These are phyloP conservation scores for Sturnira hondurensis DNA, from an alignment of 2,113 vertebrate genomes.

Conservation along the genomic window DNA sequence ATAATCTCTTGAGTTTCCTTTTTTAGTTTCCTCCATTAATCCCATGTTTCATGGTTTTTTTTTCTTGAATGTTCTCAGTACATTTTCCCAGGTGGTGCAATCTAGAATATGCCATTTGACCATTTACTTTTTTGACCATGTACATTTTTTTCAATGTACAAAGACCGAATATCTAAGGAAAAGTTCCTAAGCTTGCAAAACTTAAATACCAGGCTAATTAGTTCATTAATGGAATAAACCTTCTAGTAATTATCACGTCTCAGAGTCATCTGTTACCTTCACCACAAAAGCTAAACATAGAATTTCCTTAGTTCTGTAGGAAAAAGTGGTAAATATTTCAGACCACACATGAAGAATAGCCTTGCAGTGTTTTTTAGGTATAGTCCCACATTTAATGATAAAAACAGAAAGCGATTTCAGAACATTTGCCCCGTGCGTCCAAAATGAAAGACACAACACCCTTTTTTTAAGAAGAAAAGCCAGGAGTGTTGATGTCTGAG, in stretches of 20 bases:
- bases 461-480: conserved; percentile 53
- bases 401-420: conserved; percentile 72
- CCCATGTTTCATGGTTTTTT: neutral
- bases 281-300: conserved; percentile 59
- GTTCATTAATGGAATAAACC: conserved; percentile 67
- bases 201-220: conserved; percentile 62
- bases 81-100: conserved; percentile 45
- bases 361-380: conserved; percentile 73
- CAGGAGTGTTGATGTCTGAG: conserved; percentile 45
- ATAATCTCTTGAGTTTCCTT: neutral
- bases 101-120: conserved; percentile 21
- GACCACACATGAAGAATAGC: conserved; percentile 80
- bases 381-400: conserved; percentile 77
- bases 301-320: conserved; percentile 65
- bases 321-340: conserved; percentile 63
- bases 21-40: neutral
- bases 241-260: conserved; percentile 52
- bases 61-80: neutral
- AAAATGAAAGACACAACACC: conserved; percentile 57
- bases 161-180: conserved; percentile 40
- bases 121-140: conserved; percentile 53
- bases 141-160: conserved; percentile 46
- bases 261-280: conserved; percentile 44
- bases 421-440: conserved; percentile 63
- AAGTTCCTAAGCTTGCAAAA: conserved; percentile 25